Percentiles rank a stretch among this genome's conserved stretches.
These are phyloP conservation scores for Antitype chi DNA, from an alignment of 2,888 invertebrate species.

Conservation along the genomic window DNA sequence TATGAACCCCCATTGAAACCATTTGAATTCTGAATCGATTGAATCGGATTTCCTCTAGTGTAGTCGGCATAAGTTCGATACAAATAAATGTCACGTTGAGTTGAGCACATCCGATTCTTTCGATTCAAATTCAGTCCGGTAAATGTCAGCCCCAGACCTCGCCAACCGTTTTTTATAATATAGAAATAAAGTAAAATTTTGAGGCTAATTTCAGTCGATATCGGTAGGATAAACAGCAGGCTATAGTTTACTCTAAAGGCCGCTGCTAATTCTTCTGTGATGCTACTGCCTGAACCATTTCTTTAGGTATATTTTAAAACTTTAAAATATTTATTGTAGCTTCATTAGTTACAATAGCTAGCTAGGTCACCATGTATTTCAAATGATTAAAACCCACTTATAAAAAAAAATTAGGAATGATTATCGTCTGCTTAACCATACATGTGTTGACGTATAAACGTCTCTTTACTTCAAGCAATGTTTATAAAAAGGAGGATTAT, in stretches of 20 bases:
- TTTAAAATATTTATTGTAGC: conserved; percentile 1
- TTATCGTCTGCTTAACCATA: background rate
- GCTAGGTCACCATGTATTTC: conserved; percentile 14
- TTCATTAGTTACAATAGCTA: conserved; percentile 9
- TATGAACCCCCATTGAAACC: background rate
- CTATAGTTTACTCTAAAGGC: background rate
- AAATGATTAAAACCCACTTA: background rate
- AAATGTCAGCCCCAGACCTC: background rate
- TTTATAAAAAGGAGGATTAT: background rate
- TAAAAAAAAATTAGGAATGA: background rate
- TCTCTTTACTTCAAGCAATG: background rate
- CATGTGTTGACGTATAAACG: background rate
- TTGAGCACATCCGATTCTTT: background rate
- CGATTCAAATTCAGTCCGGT: background rate
- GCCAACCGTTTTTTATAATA: background rate
- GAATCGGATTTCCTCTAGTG: background rate
- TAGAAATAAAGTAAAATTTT: background rate
- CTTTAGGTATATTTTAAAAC: background rate
- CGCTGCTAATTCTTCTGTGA: background rate
- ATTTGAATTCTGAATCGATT: background rate
- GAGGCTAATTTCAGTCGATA: background rate
- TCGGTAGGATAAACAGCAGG: too few relatives aligned
- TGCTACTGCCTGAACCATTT: background rate
- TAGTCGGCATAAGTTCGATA: background rate
- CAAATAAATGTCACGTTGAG: background rate